phyloP scores from a whole-genome alignment of 2,113 vertebrate species.

The Puma concolor region DNA sequence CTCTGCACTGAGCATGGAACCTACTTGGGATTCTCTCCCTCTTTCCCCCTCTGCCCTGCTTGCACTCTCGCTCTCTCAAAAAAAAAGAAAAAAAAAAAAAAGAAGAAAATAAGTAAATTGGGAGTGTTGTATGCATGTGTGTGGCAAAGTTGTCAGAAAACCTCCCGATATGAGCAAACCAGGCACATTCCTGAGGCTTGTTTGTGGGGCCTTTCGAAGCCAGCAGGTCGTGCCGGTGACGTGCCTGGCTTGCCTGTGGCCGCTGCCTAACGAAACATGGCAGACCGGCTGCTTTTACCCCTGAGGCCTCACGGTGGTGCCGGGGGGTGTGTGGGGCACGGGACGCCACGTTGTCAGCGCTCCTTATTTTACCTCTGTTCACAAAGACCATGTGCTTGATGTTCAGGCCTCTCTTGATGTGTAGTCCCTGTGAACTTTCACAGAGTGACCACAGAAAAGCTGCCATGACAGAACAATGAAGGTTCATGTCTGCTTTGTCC shows the following conservation, averaged over 20 bases:
- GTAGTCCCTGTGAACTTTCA: not conserved
- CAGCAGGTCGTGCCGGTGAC: not conserved
- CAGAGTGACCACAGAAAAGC: not conserved
- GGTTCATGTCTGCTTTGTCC: not conserved
- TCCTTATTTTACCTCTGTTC: not conserved
- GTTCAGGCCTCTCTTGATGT: not conserved
- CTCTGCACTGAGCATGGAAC: too few relatives aligned
- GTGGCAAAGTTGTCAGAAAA: not conserved
- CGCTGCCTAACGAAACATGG: not conserved
- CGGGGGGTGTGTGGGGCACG: not conserved
- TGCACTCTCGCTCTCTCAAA: too few relatives aligned
- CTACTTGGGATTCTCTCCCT: too few relatives aligned
- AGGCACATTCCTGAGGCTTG: not conserved
- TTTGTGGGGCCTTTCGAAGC: not conserved
- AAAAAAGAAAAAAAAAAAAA: not conserved
- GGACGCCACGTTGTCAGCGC: not conserved
- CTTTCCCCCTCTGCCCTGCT: too few relatives aligned
- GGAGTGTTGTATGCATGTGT: not conserved
- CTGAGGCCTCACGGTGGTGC: not conserved
- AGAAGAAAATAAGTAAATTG: not conserved
- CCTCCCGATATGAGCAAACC: accelerated
- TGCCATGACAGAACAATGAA: too few relatives aligned
- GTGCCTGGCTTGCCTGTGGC: not conserved
- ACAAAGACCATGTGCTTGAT: not conserved
- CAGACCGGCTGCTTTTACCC: too few relatives aligned